Percentiles rank a stretch among this genome's conserved stretches.
Evolutionary conservation across 2,888 invertebrate genomes (phyloP).

Genomic region (Nemoura dubitans): DNA sequence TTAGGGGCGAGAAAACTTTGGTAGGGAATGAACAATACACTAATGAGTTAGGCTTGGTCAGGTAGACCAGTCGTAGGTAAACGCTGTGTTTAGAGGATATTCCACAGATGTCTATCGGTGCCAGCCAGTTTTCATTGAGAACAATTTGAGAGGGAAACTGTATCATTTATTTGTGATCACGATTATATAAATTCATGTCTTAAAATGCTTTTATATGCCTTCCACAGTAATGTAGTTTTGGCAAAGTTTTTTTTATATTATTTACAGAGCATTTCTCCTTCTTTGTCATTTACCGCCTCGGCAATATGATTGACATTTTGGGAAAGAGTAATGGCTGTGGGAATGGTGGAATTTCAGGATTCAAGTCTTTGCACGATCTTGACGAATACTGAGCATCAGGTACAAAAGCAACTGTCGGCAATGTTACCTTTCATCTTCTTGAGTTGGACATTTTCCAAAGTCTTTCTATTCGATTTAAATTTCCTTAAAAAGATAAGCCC

Average conservation of each 20-base stretch:
- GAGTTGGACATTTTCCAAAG: too few relatives aligned
- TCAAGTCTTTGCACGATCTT: neutral
- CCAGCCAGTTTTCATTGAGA: neutral
- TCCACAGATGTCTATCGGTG: neutral
- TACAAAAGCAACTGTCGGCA: neutral
- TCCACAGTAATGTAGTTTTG: neutral
- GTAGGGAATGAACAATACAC: neutral
- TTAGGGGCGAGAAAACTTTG: neutral
- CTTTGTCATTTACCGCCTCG: neutral
- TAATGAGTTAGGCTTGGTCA: neutral
- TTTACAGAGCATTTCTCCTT: neutral
- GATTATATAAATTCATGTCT: too few relatives aligned
- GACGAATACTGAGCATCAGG: neutral
- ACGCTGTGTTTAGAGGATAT: neutral
- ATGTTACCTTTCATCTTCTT: neutral
- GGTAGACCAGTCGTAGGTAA: neutral
- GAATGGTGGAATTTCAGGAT: neutral
- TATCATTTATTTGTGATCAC: too few relatives aligned
- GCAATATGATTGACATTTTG: neutral
- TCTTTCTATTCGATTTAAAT: too few relatives aligned
- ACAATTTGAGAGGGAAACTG: neutral
- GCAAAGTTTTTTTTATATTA: neutral
- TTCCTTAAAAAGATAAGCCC: too few relatives aligned
- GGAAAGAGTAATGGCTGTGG: too few relatives aligned
- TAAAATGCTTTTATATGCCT: too few relatives aligned